Evolutionary conservation across 2,797 vertebrate genomes (phyloP).

Genomic region (Dicrostonyx torquatus): DNA sequence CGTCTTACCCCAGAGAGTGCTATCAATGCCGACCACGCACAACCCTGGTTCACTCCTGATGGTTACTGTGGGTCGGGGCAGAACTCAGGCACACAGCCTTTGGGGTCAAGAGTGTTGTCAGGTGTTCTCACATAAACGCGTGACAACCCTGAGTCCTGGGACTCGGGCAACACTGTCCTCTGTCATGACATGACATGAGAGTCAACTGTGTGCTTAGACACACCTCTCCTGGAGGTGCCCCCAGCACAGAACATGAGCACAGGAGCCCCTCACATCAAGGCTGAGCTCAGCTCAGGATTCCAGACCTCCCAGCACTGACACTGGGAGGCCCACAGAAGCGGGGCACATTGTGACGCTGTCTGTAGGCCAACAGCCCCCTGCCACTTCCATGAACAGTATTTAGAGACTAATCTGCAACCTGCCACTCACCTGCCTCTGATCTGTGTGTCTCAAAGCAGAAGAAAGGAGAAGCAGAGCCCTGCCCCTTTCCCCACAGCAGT

Average conservation of each 20-base stretch:
- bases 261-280: neutral
- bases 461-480: too few relatives aligned
- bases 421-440: neutral
- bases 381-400: neutral
- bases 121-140: neutral
- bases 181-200: neutral
- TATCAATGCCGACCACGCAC: too few relatives aligned
- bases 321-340: accelerated
- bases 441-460: neutral
- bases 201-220: neutral
- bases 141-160: neutral
- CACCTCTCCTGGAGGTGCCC: neutral
- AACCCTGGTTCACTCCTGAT: accelerated
- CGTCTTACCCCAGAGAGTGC: neutral
- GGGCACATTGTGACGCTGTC: neutral
- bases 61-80: accelerated
- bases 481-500: neutral
- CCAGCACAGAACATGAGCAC: accelerated
- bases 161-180: accelerated
- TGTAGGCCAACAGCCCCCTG: neutral
- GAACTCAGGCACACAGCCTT: neutral
- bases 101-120: neutral
- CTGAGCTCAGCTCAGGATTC: neutral
- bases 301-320: neutral
- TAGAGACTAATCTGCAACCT: neutral